These are phyloP conservation scores for Oreochromis mossambicus DNA, from an alignment of 2,797 vertebrate genomes.

Conservation along the genomic window DNA sequence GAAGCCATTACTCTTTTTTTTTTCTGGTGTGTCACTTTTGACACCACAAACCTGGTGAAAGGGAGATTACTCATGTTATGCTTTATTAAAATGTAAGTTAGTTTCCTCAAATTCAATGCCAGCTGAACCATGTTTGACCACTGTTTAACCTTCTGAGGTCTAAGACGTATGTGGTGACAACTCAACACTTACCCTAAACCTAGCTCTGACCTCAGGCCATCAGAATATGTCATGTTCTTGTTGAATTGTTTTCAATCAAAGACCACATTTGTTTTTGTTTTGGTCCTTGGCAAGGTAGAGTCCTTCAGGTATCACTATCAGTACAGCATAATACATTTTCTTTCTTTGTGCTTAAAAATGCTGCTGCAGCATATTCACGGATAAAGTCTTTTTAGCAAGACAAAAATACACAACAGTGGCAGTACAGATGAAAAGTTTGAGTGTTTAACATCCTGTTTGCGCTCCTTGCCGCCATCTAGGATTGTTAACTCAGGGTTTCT, in stretches of 20 bases:
- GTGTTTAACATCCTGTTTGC: not conserved
- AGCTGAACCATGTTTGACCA: not conserved
- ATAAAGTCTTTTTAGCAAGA: not conserved
- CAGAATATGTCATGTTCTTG: not conserved
- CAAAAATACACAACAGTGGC: not conserved
- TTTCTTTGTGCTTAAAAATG: not conserved
- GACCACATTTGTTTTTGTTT: not conserved
- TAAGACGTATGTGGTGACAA: too few species aligned
- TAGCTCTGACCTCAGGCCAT: not conserved
- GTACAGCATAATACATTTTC: not conserved
- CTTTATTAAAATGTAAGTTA: not conserved
- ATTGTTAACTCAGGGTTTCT: not conserved
- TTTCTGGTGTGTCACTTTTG: not conserved
- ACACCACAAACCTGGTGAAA: not conserved
- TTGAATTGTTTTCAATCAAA: not conserved
- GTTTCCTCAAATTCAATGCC: not conserved
- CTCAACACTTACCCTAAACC: not conserved
- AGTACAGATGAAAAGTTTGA: not conserved
- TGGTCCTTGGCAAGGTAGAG: not conserved
- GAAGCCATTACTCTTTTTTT: not conserved
- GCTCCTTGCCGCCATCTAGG: not conserved
- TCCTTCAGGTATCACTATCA: not conserved
- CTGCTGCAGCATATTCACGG: not conserved
- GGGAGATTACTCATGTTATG: not conserved
- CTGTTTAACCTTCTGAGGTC: not conserved